phyloP scores from a whole-genome alignment of 2,888 invertebrate species.

The Epinotia brunnichana region DNA sequence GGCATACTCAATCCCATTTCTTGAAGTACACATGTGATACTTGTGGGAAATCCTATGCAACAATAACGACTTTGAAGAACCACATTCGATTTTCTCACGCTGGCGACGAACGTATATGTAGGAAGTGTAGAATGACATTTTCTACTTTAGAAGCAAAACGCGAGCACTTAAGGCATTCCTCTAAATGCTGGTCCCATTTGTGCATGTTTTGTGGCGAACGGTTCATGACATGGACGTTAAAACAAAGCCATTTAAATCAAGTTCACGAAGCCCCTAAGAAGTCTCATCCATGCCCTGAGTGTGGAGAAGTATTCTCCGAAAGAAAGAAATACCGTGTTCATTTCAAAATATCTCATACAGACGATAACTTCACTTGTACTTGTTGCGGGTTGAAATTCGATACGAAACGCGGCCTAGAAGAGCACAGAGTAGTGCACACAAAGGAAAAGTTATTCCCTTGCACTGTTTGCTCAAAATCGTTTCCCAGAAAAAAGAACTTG shows the following conservation, averaged over 20 bases:
- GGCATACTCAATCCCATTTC: constrained; percentile 73
- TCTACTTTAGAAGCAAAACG: constrained; percentile 62
- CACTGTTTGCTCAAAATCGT: constrained; percentile 75
- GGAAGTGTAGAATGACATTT: constrained; percentile 71
- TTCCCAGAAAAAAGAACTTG: constrained; percentile 72
- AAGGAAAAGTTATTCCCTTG: constrained; percentile 80
- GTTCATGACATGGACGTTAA: constrained; percentile 65
- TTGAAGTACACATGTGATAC: constrained; percentile 71
- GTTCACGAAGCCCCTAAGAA: constrained; percentile 64
- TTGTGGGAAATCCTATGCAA: constrained; percentile 74
- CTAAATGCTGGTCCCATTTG: constrained; percentile 69
- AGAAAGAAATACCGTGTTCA: constrained; percentile 67
- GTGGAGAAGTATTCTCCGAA: constrained; percentile 62
- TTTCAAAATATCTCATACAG: constrained; percentile 68
- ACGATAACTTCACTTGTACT: constrained; percentile 69
- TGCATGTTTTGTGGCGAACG: constrained; percentile 70
- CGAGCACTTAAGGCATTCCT: constrained; percentile 62
- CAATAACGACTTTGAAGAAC: constrained; percentile 64
- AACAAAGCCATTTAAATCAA: constrained; percentile 65
- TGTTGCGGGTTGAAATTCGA: constrained; percentile 72
- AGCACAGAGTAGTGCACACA: constrained; percentile 81
- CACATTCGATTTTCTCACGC: constrained; percentile 68
- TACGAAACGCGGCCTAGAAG: constrained; percentile 64
- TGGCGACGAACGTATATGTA: constrained; percentile 64
- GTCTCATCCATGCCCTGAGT: constrained; percentile 67